Evolutionary conservation across 1,140 invertebrate species (phyloP).

Genomic region (Dendroctonus ponderosae): DNA sequence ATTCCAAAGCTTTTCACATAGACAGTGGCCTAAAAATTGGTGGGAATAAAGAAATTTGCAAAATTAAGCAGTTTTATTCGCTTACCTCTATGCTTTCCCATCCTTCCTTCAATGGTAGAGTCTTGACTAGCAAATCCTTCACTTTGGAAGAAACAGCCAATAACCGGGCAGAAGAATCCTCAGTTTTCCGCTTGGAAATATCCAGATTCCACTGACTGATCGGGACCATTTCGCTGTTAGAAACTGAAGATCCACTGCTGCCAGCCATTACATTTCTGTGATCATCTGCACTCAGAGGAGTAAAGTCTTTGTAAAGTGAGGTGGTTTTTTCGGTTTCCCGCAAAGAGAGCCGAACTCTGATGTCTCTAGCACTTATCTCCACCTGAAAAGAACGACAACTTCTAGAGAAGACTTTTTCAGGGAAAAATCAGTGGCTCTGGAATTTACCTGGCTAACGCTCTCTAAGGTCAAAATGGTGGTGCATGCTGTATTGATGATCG

Average conservation of each 20-base stretch:
- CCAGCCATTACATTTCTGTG: too few species aligned
- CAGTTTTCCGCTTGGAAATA: background rate
- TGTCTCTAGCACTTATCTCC: conserved; percentile 70
- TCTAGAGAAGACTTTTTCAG: background rate
- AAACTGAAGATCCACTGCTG: too few species aligned
- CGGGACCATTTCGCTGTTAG: too few species aligned
- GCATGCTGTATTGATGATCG: conserved; percentile 50
- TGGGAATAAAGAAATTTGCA: background rate
- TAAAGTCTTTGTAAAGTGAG: too few species aligned
- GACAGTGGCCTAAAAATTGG: conserved; percentile 32
- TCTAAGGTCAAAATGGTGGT: conserved; percentile 48
- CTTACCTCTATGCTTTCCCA: conserved; percentile 36
- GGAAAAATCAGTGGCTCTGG: background rate
- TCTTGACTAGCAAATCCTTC: conserved; percentile 28
- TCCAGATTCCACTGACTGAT: too few species aligned
- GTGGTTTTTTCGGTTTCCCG: conserved; percentile 13
- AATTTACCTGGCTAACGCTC: conserved; percentile 59
- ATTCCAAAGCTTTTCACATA: conserved; percentile 48
- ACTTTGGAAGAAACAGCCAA: conserved; percentile 11
- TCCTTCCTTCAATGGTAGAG: conserved; percentile 33
- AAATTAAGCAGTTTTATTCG: background rate
- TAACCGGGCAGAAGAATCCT: background rate
- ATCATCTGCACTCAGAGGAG: too few species aligned
- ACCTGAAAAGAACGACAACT: conserved; percentile 48
- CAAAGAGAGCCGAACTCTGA: conserved; percentile 59